Evolutionary conservation across 2,888 invertebrate species (phyloP).

Genomic region (Loripinus fragilis): DNA sequence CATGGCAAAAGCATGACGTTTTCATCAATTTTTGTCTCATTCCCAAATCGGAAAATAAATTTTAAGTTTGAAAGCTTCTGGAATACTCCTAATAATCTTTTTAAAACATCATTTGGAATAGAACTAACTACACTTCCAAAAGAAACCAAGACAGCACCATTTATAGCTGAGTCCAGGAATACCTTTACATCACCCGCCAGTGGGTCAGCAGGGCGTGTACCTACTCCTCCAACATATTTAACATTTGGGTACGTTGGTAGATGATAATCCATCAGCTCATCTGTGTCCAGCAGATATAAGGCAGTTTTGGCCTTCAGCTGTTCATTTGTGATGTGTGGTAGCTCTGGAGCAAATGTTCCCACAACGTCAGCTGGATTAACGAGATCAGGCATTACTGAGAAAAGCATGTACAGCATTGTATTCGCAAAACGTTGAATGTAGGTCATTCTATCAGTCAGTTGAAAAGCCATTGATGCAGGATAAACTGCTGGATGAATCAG

Average conservation of each 20-base stretch:
- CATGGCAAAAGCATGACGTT: conserved; percentile 52
- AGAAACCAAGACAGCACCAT: conserved; percentile 65
- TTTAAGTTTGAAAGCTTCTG: conserved; percentile 36
- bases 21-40: conserved; percentile 13
- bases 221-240: conserved; percentile 60
- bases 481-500: not conserved
- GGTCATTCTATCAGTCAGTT: not conserved
- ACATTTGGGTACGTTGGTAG: conserved; percentile 53
- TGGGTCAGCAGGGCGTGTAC: conserved; percentile 40
- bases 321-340: conserved; percentile 39
- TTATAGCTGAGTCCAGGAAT: conserved; percentile 50
- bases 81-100: conserved; percentile 53
- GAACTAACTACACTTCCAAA: conserved; percentile 63
- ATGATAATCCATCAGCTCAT: conserved; percentile 17
- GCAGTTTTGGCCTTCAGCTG: conserved; percentile 39
- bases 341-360: conserved; percentile 49
- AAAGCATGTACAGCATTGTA: not conserved
- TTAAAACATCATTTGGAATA: conserved; percentile 37
- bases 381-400: conserved; percentile 2
- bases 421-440: not conserved
- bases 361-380: conserved; percentile 38
- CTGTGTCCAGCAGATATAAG: conserved; percentile 53
- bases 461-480: not conserved
- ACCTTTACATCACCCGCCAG: conserved; percentile 48
- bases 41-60: conserved; percentile 35